A percentile compares a stretch with the other conserved stretches of the same genome.
Conservation (phyloP, 2,113 vertebrate genomes). For the Sander lucioperca region DNA sequence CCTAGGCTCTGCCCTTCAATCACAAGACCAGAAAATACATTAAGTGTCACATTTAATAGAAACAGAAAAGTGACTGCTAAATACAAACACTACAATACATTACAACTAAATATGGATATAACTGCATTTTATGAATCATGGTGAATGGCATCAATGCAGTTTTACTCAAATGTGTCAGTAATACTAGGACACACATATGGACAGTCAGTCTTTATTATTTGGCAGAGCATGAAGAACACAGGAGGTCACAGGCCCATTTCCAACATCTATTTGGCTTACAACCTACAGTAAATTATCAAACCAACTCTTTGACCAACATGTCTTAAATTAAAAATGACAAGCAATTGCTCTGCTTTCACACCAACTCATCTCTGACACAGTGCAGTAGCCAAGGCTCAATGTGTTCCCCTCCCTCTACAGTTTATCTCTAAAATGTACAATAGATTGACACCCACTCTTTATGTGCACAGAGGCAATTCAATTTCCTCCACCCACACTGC, state of each 20-base stretch:
- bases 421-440: slow-evolving; percentile 78
- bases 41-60: neutral
- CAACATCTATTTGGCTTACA: slow-evolving; percentile 7
- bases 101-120: neutral
- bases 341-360: slow-evolving; percentile 51
- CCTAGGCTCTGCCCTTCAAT: slow-evolving; percentile 95
- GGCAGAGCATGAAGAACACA: slow-evolving; percentile 6
- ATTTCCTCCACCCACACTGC: slow-evolving; percentile 73
- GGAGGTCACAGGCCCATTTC: slow-evolving; percentile 7
- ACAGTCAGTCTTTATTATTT: neutral
- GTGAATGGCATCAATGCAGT: neutral
- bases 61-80: neutral
- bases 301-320: slow-evolving; percentile 31
- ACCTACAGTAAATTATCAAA: slow-evolving; percentile 15
- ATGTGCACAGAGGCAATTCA: slow-evolving; percentile 76
- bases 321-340: slow-evolving; percentile 63
- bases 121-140: neutral
- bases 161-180: neutral
- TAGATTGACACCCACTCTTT: slow-evolving; percentile 78
- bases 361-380: slow-evolving; percentile 64
- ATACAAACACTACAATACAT: neutral
- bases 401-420: slow-evolving; percentile 61
- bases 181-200: neutral
- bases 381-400: slow-evolving; percentile 54
- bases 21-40: slow-evolving; percentile 10